A percentile compares a stretch with the other conserved stretches of the same genome.
Conservation (phyloP, 2,888 invertebrate species). For the Saturnia pavonia region DNA sequence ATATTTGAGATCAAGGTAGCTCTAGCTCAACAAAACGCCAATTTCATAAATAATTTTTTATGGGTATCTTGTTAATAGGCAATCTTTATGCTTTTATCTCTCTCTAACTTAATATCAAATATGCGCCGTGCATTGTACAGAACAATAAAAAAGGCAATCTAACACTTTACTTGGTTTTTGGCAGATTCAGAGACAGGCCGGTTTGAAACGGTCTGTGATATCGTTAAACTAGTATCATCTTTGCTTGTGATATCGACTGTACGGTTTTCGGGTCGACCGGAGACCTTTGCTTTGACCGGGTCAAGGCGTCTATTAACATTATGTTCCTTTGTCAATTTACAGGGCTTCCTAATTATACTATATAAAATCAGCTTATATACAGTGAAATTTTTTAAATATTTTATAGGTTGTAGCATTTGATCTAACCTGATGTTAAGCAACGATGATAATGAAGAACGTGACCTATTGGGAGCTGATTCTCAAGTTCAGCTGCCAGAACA, state of each 20-base stretch:
- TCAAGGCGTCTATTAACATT: not conserved
- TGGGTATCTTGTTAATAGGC: too few species aligned
- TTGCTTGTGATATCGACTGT: not conserved
- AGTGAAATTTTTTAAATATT: not conserved
- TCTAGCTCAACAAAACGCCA: too few species aligned
- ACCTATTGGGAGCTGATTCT: too few species aligned
- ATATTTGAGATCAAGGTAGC: too few species aligned
- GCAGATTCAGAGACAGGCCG: not conserved
- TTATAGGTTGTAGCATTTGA: too few species aligned
- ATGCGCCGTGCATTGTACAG: too few species aligned
- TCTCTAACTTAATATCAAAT: too few species aligned
- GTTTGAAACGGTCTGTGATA: not conserved
- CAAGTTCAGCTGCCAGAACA: too few species aligned
- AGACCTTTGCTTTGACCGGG: not conserved
- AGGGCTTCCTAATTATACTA: not conserved
- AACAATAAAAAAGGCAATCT: not conserved
- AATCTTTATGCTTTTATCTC: too few species aligned
- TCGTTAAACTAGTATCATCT: not conserved
- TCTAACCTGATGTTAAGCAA: too few species aligned
- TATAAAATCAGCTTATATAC: not conserved
- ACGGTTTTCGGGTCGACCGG: not conserved
- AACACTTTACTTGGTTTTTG: not conserved
- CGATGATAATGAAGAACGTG: too few species aligned
- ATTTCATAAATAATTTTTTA: too few species aligned
- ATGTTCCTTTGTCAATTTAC: not conserved